Evolutionary conservation across 1,140 invertebrate genomes (phyloP).

Genomic region (Ostrea denselamellosa): DNA sequence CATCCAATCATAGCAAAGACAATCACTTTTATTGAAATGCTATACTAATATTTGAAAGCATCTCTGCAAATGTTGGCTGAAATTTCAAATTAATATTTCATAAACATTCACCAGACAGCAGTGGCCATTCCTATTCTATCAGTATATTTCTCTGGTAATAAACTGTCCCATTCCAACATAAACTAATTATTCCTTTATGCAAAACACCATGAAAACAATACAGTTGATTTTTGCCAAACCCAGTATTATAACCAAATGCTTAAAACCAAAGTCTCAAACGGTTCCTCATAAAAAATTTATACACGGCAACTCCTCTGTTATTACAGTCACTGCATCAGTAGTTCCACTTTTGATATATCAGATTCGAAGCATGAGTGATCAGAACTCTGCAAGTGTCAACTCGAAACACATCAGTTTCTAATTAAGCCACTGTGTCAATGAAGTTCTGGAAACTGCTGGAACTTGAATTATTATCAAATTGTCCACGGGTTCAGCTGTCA

Average conservation of each 20-base stretch:
- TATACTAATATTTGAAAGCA: not conserved
- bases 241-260: not conserved
- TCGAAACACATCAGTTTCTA: not conserved
- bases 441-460: not conserved
- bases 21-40: not conserved
- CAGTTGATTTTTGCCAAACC: not conserved
- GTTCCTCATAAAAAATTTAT: slow-evolving; percentile 13
- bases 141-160: not conserved
- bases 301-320: not conserved
- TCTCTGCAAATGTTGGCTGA: not conserved
- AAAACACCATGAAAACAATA: not conserved
- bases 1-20: not conserved
- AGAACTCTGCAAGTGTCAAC: not conserved
- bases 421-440: not conserved
- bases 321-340: not conserved
- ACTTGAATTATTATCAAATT: slow-evolving; percentile 13
- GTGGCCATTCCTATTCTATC: not conserved
- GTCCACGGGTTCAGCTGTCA: slow-evolving; percentile 7
- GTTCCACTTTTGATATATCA: not conserved
- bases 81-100: slow-evolving; percentile 5
- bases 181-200: not conserved
- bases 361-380: not conserved
- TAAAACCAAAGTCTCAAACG: not conserved
- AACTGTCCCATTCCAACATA: not conserved
- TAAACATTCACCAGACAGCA: not conserved